Evolutionary conservation across 1,140 invertebrate species (phyloP).

Genomic region (Musca domestica): DNA sequence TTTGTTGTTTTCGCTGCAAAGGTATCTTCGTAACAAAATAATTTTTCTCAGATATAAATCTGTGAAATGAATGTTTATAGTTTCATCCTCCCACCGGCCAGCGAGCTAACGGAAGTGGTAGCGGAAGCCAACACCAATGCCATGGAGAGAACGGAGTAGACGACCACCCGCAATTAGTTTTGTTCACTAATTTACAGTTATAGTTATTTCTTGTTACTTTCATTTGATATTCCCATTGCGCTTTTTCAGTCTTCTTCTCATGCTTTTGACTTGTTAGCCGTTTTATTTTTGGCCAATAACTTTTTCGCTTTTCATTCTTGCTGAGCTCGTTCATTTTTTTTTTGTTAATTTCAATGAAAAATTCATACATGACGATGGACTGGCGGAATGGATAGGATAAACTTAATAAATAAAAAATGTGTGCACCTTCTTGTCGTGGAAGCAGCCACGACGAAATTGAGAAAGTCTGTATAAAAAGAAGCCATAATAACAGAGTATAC

Average conservation of each 20-base stretch:
- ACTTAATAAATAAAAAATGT: conserved; percentile 24
- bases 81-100: background rate
- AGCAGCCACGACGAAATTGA: no score
- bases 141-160: no score
- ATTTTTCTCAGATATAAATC: conserved; percentile 16
- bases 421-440: no score
- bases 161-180: conserved; percentile 17
- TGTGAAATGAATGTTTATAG: conserved; percentile 17
- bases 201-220: conserved; percentile 9
- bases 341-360: background rate
- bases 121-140: conserved; percentile 2
- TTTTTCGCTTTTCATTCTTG: no score
- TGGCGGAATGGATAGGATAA: conserved; percentile 16
- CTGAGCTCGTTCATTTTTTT: background rate
- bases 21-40: background rate
- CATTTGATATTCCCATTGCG: background rate
- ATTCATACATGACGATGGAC: background rate
- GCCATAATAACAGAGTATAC: no score
- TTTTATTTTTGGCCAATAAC: no score
- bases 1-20: no score
- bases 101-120: background rate
- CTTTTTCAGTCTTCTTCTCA: background rate
- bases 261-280: background rate
- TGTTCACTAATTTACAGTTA: conserved; percentile 21
- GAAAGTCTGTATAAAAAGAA: no score